Base-by-base conservation (phyloP, 2,888 invertebrate genomes). In the Cheilosia soror region DNA sequence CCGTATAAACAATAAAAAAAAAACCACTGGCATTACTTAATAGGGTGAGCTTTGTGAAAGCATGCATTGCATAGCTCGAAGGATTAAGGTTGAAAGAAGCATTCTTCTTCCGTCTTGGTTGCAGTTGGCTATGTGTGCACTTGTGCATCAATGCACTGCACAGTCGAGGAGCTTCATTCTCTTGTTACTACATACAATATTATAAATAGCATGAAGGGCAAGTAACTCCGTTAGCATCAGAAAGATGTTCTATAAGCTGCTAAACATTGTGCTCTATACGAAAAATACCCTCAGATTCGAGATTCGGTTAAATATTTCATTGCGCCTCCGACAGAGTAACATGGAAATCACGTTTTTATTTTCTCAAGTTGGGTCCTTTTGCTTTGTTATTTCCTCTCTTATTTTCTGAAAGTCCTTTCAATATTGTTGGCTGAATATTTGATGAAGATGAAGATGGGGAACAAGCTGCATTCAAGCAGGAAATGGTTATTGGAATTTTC, bases 261-360 rank as follows among this genome's bases (percentile, higher is more conserved):
- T 20, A 29, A 57, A 27, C 42, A 55, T 51, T 57, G 15, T 15
- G 11, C 4, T 37, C 13, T 13, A n/a, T 9, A 25, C 9, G 37
- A 11, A 37, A 11, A 37, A 27, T 44, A 65, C 44, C 15, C 31
- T 49, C 57, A 66, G 57, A 66, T 66, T 75, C 25, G 65, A 66
- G 42, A 66, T 66, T 75, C 40, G 25, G 11, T 29, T 57, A 57
- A 63, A 65, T 57, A 49, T 37, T 40, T 33, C 42, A 25, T n/a
- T 49, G 29, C 15, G 25, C 44, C 51, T 49, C 60, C 44, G 11
- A 37, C 37, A 27, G 33, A 42, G 49, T 60, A 47, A 29, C 66
- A 60, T 76, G 76, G 49, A 76, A 76, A 66, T 76, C 68, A 68
- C 42, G 60, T 68, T 68, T 60, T 51, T 60, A 51, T 58, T 20